A percentile compares a stretch with the other conserved stretches of the same genome.
phyloP scores from a whole-genome alignment of 1,140 invertebrate species.

The Andrena cerasifolii region DNA sequence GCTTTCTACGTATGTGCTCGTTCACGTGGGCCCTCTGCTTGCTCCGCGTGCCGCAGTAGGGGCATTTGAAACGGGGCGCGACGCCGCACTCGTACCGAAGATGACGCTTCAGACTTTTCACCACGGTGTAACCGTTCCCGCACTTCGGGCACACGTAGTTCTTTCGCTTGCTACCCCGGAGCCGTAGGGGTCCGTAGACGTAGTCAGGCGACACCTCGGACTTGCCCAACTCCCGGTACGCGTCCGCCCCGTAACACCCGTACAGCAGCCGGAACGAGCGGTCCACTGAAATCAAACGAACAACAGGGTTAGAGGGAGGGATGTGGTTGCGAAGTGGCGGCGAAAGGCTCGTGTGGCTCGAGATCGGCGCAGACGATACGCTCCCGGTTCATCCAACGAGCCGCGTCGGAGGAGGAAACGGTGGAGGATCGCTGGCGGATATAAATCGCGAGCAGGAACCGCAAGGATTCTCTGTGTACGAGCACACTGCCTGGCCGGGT shows the following conservation, averaged over 20 bases:
- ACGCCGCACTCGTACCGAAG: slow-evolving; percentile 87
- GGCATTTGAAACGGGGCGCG: slow-evolving; percentile 84
- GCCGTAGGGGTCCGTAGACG: slow-evolving; percentile 1
- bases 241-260: slow-evolving; percentile 40
- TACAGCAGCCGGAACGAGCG: slow-evolving; percentile 45
- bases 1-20: slow-evolving; percentile 80
- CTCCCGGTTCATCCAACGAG: background rate
- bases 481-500: too few species aligned
- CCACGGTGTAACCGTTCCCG: slow-evolving; percentile 83
- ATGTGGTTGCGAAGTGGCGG: too few species aligned
- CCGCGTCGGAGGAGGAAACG: too few species aligned
- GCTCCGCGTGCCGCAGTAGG: slow-evolving; percentile 83
- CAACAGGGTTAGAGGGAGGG: background rate
- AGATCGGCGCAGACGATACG: background rate
- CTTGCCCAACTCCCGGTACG: slow-evolving; percentile 37
- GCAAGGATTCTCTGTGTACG: too few species aligned
- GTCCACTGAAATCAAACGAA: slow-evolving; percentile 66
- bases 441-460: too few species aligned
- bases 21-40: slow-evolving; percentile 84
- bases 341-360: too few species aligned
- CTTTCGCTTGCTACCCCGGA: slow-evolving; percentile 27
- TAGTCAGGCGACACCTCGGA: too few species aligned
- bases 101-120: slow-evolving; percentile 85
- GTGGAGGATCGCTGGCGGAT: background rate
- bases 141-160: slow-evolving; percentile 81